phyloP scores from a whole-genome alignment of 2,797 vertebrate genomes.

The Poecilia gillii region DNA sequence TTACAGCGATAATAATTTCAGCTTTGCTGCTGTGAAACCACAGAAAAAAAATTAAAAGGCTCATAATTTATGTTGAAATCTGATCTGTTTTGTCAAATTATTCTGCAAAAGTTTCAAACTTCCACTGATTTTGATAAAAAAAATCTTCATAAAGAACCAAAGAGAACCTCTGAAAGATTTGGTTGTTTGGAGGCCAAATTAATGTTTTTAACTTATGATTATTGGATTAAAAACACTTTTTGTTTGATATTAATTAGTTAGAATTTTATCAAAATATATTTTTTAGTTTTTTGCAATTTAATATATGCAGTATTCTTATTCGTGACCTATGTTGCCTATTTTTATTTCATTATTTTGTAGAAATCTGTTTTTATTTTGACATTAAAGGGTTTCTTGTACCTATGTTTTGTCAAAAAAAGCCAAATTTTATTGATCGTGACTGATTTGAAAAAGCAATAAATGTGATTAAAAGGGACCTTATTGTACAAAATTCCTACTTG shows the following conservation, averaged over 20 bases:
- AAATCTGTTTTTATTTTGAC: not conserved
- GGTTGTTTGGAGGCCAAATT: not conserved
- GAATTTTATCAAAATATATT: not conserved
- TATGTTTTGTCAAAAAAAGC: too few relatives aligned
- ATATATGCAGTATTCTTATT: not conserved
- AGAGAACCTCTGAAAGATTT: not conserved
- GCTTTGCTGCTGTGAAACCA: slow-evolving; percentile 11
- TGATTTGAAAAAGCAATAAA: not conserved
- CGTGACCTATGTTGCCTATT: not conserved
- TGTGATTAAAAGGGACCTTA: too few relatives aligned
- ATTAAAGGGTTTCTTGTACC: too few relatives aligned
- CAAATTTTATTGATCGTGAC: too few relatives aligned
- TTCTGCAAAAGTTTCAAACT: not conserved
- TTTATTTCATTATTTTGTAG: not conserved
- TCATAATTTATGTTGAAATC: slow-evolving; percentile 32
- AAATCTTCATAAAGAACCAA: not conserved
- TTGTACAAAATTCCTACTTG: too few relatives aligned
- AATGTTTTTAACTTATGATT: not conserved
- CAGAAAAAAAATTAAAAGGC: not conserved
- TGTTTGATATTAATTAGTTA: not conserved
- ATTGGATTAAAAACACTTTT: not conserved
- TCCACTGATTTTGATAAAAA: not conserved
- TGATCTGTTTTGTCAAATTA: slow-evolving; percentile 17
- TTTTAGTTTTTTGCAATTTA: not conserved
- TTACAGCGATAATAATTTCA: slow-evolving; percentile 14